These are phyloP conservation scores for Oxyura jamaicensis DNA, from an alignment of 2,113 vertebrate genomes.

Conservation along the genomic window DNA sequence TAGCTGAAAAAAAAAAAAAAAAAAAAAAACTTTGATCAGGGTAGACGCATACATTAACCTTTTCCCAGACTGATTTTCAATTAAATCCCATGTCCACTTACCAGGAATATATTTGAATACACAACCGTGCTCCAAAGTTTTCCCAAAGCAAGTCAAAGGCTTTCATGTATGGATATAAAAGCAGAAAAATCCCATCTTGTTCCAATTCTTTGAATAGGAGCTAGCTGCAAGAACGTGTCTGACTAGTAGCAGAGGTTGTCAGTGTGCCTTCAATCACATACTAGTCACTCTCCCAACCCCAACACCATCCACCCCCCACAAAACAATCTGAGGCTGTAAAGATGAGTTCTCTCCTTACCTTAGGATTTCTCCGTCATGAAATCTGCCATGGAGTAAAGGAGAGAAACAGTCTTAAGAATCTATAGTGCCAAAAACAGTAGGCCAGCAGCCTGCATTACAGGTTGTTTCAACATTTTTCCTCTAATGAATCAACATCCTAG, in stretches of 20 bases:
- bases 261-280: background rate
- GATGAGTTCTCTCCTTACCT: background rate
- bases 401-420: background rate
- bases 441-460: accelerated
- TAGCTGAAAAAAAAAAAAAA: background rate
- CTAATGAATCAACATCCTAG: background rate
- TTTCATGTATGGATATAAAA: background rate
- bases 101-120: background rate
- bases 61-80: background rate
- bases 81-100: background rate
- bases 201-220: background rate
- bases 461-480: background rate
- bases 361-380: background rate
- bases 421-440: background rate
- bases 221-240: background rate
- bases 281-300: background rate
- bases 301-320: background rate
- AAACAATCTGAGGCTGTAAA: background rate
- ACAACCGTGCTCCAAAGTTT: background rate
- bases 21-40: background rate
- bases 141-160: background rate
- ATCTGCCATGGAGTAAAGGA: background rate
- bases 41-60: background rate
- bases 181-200: background rate
- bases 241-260: background rate